Percentiles rank a stretch among this genome's conserved stretches.
Conservation (phyloP, 2,113 vertebrate species). For the Chlorodrepanis virens region DNA sequence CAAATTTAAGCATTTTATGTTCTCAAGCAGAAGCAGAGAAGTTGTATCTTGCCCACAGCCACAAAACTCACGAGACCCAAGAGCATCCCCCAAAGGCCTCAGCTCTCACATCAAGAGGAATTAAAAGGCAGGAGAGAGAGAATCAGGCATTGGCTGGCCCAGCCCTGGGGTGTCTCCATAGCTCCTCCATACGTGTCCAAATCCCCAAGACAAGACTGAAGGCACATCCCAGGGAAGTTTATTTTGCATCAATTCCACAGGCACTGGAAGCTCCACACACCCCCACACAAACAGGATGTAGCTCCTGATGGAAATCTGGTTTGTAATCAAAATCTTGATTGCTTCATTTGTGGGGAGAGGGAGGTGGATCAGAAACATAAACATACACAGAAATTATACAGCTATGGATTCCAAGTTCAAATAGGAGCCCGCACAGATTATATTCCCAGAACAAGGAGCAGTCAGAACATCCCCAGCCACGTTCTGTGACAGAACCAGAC, state of each 20-base stretch:
- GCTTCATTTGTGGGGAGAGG: background rate
- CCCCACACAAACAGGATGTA: background rate
- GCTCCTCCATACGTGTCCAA: background rate
- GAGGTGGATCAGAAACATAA: slow-evolving; percentile 35
- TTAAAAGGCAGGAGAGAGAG: background rate
- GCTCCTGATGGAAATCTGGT: background rate
- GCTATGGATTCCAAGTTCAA: background rate
- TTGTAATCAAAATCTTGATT: slow-evolving; percentile 7
- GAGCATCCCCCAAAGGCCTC: background rate
- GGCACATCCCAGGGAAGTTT: background rate
- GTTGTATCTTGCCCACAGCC: background rate
- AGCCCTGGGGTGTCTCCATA: background rate
- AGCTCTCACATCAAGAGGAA: background rate
- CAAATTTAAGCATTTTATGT: background rate
- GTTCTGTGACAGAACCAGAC: background rate
- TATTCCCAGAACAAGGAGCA: background rate
- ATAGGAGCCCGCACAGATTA: background rate
- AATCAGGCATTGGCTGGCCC: background rate
- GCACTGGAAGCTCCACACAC: background rate
- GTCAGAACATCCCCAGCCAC: background rate
- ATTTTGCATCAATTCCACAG: background rate
- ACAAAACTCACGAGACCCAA: background rate
- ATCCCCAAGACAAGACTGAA: background rate
- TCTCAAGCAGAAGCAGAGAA: background rate
- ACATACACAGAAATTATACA: background rate